A percentile compares a stretch with the other conserved stretches of the same genome.
Conservation (phyloP, 2,888 invertebrate species). For the Chaetoderma sp. region DNA sequence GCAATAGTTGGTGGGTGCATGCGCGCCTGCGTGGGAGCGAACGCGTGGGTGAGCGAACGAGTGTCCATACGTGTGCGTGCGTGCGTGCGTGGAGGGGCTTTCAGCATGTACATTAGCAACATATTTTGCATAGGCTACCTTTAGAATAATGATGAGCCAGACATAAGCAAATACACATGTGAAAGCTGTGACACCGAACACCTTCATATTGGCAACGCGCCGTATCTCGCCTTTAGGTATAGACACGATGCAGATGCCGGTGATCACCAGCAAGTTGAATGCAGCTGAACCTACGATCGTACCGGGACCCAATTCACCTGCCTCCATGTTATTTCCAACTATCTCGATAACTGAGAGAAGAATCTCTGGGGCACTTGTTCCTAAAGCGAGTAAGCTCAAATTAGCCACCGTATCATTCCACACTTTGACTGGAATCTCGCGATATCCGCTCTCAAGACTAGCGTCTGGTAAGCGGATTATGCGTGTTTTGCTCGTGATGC, state of each 20-base stretch:
- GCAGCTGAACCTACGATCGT: slow-evolving; percentile 76
- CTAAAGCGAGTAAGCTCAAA: slow-evolving; percentile 73
- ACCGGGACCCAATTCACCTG: slow-evolving; percentile 73
- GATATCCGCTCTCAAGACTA: slow-evolving; percentile 51
- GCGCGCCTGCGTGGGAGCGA: too few species aligned
- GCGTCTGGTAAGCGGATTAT: slow-evolving; percentile 66
- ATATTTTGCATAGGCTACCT: too few species aligned
- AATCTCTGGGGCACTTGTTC: slow-evolving; percentile 74
- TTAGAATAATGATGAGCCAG: slow-evolving; percentile 74
- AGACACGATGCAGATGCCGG: slow-evolving; percentile 72
- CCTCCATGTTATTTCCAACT: slow-evolving; percentile 68
- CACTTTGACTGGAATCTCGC: slow-evolving; percentile 70
- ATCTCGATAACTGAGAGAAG: slow-evolving; percentile 73
- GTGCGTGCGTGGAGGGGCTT: too few species aligned
- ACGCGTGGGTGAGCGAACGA: too few species aligned
- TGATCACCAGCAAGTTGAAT: slow-evolving; percentile 74
- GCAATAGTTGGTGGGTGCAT: too few species aligned
- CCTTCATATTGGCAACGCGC: slow-evolving; percentile 70
- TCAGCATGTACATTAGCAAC: too few species aligned
- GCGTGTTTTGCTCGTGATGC: slow-evolving; percentile 73
- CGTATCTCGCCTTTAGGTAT: slow-evolving; percentile 71
- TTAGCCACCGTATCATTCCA: slow-evolving; percentile 75
- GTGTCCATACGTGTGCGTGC: too few species aligned
- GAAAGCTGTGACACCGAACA: slow-evolving; percentile 68
- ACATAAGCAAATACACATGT: slow-evolving; percentile 74